Conservation (phyloP, 2,888 invertebrate species). For the Cheilosia soror region DNA sequence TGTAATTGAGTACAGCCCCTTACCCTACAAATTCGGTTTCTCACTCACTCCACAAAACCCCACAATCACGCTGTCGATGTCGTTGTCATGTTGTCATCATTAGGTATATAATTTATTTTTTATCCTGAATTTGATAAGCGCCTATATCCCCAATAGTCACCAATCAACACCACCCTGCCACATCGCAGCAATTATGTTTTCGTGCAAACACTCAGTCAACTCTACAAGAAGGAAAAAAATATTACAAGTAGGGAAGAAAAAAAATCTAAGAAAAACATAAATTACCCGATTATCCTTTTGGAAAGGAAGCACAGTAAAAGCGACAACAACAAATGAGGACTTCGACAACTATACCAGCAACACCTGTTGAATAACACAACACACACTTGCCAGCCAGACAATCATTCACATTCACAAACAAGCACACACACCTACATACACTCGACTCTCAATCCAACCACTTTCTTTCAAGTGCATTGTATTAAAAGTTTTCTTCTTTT, state of each 20-base stretch:
- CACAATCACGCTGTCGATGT: slow-evolving; percentile 15
- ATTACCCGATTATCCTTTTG: slow-evolving; percentile 74
- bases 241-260: slow-evolving; percentile 23
- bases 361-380: slow-evolving; percentile 69
- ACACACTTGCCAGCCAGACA: slow-evolving; percentile 61
- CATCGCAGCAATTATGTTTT: neutral
- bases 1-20: too few species aligned
- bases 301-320: slow-evolving; percentile 51
- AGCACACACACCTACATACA: slow-evolving; percentile 31
- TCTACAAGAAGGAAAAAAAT: neutral
- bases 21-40: neutral
- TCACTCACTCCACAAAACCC: neutral
- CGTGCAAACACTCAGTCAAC: slow-evolving; percentile 32
- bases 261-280: slow-evolving; percentile 66
- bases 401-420: slow-evolving; percentile 50
- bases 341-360: slow-evolving; percentile 61
- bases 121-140: slow-evolving; percentile 62
- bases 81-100: slow-evolving; percentile 47
- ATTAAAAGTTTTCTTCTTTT: slow-evolving; percentile 56
- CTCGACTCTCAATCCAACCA: slow-evolving; percentile 31
- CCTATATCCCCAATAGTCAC: slow-evolving; percentile 9
- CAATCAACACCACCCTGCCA: neutral
- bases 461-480: slow-evolving; percentile 75
- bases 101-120: slow-evolving; percentile 29
- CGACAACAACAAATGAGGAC: slow-evolving; percentile 51